Evolutionary conservation across 2,113 vertebrate genomes (phyloP).

Genomic region (Parus major): DNA sequence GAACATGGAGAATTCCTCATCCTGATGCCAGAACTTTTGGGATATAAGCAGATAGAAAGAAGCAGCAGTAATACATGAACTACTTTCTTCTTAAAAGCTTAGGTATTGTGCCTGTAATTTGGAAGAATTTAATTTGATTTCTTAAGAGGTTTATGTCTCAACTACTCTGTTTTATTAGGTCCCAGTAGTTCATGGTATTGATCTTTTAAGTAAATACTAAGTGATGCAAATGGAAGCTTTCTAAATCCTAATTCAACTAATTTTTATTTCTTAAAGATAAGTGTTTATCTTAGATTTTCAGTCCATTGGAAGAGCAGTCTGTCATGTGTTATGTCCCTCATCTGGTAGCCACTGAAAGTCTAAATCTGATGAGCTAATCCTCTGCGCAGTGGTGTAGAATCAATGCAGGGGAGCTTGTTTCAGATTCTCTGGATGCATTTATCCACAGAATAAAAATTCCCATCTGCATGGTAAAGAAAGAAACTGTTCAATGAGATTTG

Average conservation of each 20-base stretch:
- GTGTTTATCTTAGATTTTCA: background rate
- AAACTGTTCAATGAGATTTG: background rate
- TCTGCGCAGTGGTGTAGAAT: rapidly evolving
- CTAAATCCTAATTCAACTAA: background rate
- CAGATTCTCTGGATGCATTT: background rate
- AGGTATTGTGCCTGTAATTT: background rate
- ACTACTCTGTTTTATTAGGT: conserved; percentile 24
- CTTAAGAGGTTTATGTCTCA: background rate
- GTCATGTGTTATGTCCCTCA: background rate
- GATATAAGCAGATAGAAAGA: background rate
- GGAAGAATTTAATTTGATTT: conserved; percentile 14
- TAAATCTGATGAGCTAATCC: background rate
- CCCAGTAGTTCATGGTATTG: background rate
- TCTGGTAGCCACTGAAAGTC: background rate
- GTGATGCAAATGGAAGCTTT: conserved; percentile 16
- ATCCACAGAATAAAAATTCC: background rate
- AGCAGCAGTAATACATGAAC: background rate
- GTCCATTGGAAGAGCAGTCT: background rate
- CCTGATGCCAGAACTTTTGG: background rate
- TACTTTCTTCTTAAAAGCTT: background rate
- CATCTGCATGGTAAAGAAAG: background rate
- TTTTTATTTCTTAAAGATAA: background rate
- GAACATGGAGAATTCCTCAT: background rate
- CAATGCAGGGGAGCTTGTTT: rapidly evolving
- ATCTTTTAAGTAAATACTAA: conserved; percentile 38